Percentiles rank a stretch among this genome's conserved stretches.
phyloP scores from a whole-genome alignment of 2,797 vertebrate species.

The Fratercula arctica region DNA sequence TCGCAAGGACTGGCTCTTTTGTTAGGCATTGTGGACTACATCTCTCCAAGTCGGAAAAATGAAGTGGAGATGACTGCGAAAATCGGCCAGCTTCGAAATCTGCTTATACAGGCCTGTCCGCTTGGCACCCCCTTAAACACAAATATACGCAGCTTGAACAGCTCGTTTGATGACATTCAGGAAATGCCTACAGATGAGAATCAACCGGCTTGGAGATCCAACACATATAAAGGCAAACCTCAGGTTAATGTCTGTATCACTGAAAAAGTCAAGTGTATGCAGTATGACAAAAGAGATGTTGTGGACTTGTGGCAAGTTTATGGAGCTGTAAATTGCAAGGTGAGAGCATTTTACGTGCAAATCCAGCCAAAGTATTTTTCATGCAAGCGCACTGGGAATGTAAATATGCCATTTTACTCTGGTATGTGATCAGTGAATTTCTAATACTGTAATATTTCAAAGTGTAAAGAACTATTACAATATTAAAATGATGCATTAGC shows the following conservation, averaged over 20 bases:
- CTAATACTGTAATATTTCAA: not conserved
- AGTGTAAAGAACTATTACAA: not conserved
- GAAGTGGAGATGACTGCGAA: constrained; percentile 82
- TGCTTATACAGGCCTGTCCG: constrained; percentile 89
- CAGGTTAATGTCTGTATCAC: constrained; percentile 84
- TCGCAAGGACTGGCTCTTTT: constrained; percentile 89
- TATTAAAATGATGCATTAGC: not conserved
- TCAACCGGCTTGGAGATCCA: constrained; percentile 89
- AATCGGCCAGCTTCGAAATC: constrained; percentile 78
- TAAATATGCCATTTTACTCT: not conserved
- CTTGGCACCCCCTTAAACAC: constrained; percentile 88
- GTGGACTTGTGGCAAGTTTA: constrained; percentile 92
- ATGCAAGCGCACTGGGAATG: not conserved
- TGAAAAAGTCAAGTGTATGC: constrained; percentile 92
- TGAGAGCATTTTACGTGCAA: constrained; percentile 69
- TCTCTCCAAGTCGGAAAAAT: constrained; percentile 79
- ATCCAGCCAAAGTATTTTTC: not conserved
- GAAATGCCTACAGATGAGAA: constrained; percentile 78
- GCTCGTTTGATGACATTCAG: constrained; percentile 56
- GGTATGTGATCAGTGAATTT: not conserved
- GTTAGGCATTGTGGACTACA: constrained; percentile 84
- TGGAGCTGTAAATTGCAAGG: constrained; percentile 92
- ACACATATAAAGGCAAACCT: constrained; percentile 85
- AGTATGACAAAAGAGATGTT: constrained; percentile 85
- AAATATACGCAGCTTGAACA: constrained; percentile 68